Base-by-base conservation (phyloP, 1,140 invertebrate genomes). In the Pseudomyrmex dendroicus region DNA sequence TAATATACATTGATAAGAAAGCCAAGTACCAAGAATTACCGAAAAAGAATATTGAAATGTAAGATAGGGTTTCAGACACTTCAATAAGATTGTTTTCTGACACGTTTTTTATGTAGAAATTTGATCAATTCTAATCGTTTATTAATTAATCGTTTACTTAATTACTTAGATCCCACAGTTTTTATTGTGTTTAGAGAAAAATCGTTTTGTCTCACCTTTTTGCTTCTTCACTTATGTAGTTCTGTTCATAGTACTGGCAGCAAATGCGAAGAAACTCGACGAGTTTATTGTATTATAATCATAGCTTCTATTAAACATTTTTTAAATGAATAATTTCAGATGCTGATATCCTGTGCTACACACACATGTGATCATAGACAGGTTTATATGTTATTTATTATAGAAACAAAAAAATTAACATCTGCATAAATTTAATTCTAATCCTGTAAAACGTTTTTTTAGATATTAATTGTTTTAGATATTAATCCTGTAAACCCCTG, bases 191-290 rank as follows among this genome's bases (percentile, higher is more conserved):
- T 20, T 17, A 78, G 50, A 68, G 20, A 48, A 44, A 66, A 64
- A 64, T 76, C 22, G 48, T 76, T 76, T 59, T 17, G 20, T 15
- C 35, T 35, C 35, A 5, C 54, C 44, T 70, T 78, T 57, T 70
- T 20, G 52, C 64, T 66, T 17, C 3, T 70, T 35, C 48, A 70
- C 66, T 80, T 70, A 35, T 35, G 22, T 72, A 54, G 22, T 72
- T 72, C 64, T 59, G 35, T 46, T 25, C 12, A 25, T 80, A 72
- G 46, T 35, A 17, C 66, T 80, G 76, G 66, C 66, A 61, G 76
- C 56, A 44, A 78, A 10, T 67, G 59, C 20, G 15, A 73, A 46
- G 44, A 15, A 13, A 17, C 7, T 54, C 44, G 59, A 74, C 2
- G 15, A 61, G 2, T 61, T 61, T 73, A 10, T 44, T 2, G 44